Percentiles rank a stretch among this genome's conserved stretches.
Evolutionary conservation across 2,113 vertebrate genomes (phyloP).

Genomic region (Rhabdornis inornatus): DNA sequence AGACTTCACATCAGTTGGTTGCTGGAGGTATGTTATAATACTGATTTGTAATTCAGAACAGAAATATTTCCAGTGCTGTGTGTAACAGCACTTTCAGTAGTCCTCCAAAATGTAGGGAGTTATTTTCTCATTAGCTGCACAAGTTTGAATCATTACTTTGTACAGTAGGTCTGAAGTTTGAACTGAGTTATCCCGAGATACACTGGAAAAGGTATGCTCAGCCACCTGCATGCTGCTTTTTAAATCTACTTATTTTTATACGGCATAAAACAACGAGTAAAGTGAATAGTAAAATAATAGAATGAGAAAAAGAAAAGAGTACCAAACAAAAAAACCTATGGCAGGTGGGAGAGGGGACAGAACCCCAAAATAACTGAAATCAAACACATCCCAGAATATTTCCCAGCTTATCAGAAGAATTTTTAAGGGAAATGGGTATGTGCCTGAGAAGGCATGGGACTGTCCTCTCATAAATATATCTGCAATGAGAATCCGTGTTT

Average conservation of each 20-base stretch:
- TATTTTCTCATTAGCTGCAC: not conserved
- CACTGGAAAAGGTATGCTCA: not conserved
- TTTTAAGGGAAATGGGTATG: not conserved
- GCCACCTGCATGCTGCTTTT: not conserved
- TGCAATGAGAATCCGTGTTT: not conserved
- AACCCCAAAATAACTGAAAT: not conserved
- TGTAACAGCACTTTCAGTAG: not conserved
- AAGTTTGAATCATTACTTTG: not conserved
- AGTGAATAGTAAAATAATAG: not conserved
- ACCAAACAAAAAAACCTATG: not conserved
- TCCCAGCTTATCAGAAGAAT: not conserved
- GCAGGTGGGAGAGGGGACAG: rapidly evolving
- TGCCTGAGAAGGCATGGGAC: not conserved
- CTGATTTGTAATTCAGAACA: not conserved
- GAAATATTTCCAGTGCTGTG: not conserved
- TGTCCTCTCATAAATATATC: not conserved
- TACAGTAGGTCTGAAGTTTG: not conserved
- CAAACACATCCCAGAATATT: not conserved
- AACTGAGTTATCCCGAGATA: not conserved
- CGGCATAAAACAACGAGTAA: not conserved
- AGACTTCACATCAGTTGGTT: not conserved
- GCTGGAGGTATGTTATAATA: not conserved
- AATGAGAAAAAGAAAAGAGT: not conserved
- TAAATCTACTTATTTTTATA: not conserved
- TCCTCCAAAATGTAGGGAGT: not conserved